Evolutionary conservation across 2,888 invertebrate species (phyloP).

Genomic region (Agrochola litura): DNA sequence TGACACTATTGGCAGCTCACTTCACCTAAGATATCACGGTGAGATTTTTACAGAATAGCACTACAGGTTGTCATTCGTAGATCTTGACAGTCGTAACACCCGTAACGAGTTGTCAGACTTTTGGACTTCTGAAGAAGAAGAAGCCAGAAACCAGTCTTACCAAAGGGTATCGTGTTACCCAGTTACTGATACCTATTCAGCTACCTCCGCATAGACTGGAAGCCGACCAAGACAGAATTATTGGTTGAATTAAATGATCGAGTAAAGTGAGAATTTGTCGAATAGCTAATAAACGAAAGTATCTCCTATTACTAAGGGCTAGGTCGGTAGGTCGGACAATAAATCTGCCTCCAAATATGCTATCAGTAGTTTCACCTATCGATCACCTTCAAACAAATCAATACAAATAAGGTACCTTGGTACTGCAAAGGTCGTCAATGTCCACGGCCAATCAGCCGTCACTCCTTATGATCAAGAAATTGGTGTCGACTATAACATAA

Average conservation of each 20-base stretch:
- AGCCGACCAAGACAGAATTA: background rate
- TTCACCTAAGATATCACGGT: too few species aligned
- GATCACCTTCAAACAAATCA: background rate
- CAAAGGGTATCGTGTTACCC: too few species aligned
- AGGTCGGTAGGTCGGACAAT: conserved; percentile 6
- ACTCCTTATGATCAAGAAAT: conserved; percentile 19
- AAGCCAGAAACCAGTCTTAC: too few species aligned
- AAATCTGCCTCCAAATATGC: conserved; percentile 2
- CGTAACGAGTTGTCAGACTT: too few species aligned
- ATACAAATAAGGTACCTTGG: conserved; percentile 8
- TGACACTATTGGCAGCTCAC: too few species aligned
- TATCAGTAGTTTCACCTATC: conserved; percentile 3
- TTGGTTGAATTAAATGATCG: background rate
- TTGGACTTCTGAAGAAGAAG: too few species aligned
- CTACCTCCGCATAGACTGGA: background rate
- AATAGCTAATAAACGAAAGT: background rate
- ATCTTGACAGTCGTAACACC: background rate
- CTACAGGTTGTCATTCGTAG: background rate
- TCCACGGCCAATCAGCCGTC: conserved; percentile 36
- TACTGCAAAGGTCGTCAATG: conserved; percentile 4
- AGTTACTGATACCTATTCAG: background rate
- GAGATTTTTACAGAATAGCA: too few species aligned
- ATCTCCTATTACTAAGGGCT: background rate
- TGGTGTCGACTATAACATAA: background rate
- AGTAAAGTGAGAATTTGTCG: background rate